Evolutionary conservation across 2,888 invertebrate species (phyloP), one percentile per base, ranked within the genome.

Genomic region (Trachelus iudaicus): DNA sequence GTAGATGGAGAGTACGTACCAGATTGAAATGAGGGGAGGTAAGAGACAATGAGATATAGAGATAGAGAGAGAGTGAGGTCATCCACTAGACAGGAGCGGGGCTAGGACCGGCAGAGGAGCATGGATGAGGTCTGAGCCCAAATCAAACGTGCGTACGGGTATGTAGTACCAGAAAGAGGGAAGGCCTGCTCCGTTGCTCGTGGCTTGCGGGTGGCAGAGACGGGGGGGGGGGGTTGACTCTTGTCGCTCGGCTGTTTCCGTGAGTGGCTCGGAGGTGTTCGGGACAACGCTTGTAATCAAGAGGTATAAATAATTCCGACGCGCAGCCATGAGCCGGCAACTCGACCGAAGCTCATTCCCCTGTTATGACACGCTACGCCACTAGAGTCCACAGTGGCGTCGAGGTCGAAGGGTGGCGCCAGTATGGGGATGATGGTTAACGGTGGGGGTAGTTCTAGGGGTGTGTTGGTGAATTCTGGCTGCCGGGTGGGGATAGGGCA

Each of bases 231-330:
- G 35, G 3, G 11, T 3, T 3, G 35, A 35, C 73, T 34, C 73
- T 33, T 73, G 73, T 34, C 73, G 71, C 74, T 84, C 87, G 87
- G 85, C 34, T 76, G 81, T 85, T 86, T 86, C 86, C 86, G 87
- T 69, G 75, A 81, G 37, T 40, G 76, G 79, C 40, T 85, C 87
- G 87, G 83, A 76, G 30, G 73, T 34, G 76, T 75, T 82, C 84
- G 85, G 81, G 79, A 79, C 86, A 85, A 84, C 85, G 87, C 85
- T 85, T 87, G 87, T 89, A 89, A 89, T 89, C 88, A 87, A 89
- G 86, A 85, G 85, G 86, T 89, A 89, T 89, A 88, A 89, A 89
- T 89, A 89, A 89, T 89, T 89, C 86, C 85, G 85, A 81, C 85
- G 83, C 85, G 85, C 83, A 86, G 86, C 87, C 87, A 86, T 86